Evolutionary conservation across 2,888 invertebrate species (phyloP).

Genomic region (Phengaris alcon): DNA sequence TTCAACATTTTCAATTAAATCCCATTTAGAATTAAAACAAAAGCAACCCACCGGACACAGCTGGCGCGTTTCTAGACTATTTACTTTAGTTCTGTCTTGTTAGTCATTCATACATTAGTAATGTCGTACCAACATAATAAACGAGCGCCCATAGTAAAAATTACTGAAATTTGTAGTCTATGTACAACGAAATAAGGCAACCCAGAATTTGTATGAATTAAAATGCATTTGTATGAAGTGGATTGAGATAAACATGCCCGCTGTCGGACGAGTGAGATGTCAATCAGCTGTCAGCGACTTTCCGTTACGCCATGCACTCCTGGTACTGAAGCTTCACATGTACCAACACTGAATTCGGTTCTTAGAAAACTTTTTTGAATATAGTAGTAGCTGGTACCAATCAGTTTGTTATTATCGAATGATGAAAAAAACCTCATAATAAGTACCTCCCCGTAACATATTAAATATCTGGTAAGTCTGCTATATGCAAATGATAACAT

Average conservation of each 20-base stretch:
- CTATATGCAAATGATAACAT: too few species aligned
- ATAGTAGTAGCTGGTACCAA: background rate
- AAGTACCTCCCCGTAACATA: too few species aligned
- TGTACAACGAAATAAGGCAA: background rate
- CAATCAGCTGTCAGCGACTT: conserved; percentile 77
- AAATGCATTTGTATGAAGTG: conserved; percentile 42
- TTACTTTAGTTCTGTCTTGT: conserved; percentile 76
- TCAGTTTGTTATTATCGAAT: background rate
- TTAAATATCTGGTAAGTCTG: too few species aligned
- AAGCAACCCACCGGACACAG: conserved; percentile 75
- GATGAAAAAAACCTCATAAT: too few species aligned
- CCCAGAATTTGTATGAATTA: background rate
- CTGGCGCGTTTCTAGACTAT: conserved; percentile 73
- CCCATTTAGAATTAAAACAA: conserved; percentile 75
- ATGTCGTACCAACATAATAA: conserved; percentile 50
- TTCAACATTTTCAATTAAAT: conserved; percentile 70
- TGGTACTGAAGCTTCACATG: conserved; percentile 64
- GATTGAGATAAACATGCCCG: conserved; percentile 74
- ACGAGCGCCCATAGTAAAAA: conserved; percentile 24
- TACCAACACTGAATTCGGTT: conserved; percentile 49
- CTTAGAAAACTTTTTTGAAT: background rate
- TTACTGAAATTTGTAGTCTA: conserved; percentile 40
- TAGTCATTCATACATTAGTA: conserved; percentile 78
- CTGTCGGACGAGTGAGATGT: conserved; percentile 72
- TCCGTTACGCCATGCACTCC: conserved; percentile 68